Percentiles rank a stretch among this genome's conserved stretches.
Evolutionary conservation across 2,888 invertebrate genomes (phyloP).

Genomic region (Pharmacophagus antenor): DNA sequence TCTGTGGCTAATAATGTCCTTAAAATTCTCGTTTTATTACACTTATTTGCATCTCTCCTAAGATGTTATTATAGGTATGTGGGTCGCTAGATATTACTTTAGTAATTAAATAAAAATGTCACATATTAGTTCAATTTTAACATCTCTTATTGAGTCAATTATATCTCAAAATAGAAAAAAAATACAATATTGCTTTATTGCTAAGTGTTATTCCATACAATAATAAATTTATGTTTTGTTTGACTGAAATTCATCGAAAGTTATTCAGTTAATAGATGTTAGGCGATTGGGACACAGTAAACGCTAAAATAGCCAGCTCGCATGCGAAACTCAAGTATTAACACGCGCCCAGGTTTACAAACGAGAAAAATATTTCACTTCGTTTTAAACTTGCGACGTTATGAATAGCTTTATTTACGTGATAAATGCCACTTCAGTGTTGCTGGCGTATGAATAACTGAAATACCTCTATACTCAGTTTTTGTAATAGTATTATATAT

Average conservation of each 20-base stretch:
- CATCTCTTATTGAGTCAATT: no score
- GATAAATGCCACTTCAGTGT: background rate
- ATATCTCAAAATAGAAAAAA: no score
- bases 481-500: no score
- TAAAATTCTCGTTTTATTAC: background rate
- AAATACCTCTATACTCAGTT: background rate
- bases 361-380: background rate
- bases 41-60: background rate
- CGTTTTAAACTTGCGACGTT: background rate
- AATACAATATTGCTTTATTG: no score
- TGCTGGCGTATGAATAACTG: background rate
- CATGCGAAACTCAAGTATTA: slow-evolving; percentile 6
- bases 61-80: no score
- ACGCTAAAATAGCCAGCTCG: background rate
- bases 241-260: no score
- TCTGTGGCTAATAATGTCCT: background rate
- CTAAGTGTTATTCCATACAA: no score
- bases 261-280: slow-evolving; percentile 42
- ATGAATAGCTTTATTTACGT: background rate
- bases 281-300: slow-evolving; percentile 44
- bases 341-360: background rate
- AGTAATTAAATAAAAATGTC: no score
- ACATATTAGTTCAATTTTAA: no score
- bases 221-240: no score
- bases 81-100: no score